Evolutionary conservation across 2,797 vertebrate genomes (phyloP), one percentile per base, ranked within the genome.

Genomic region (Bovichtus diacanthus): DNA sequence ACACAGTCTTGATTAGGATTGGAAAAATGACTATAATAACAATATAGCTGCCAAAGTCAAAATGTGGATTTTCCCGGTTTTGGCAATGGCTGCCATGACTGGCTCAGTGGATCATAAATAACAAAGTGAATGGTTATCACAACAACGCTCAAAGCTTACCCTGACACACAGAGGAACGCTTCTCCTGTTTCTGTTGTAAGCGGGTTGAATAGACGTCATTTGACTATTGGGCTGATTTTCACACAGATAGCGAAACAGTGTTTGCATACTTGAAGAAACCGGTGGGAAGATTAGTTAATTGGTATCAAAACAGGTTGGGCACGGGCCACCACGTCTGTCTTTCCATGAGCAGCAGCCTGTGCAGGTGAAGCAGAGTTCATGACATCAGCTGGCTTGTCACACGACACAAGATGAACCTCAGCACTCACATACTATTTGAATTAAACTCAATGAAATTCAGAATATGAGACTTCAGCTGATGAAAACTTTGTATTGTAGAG

Each of bases 151-250:
- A 61, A 59, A 55, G 64, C 67, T 44, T 2, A 69, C 59, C 67
- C 78, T 50, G 70, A 80, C 74, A 66, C 53, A 44, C n/a, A 21
- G 43, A 75, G 60, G 75, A 86, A 85, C 78, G 61, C 38, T 44
- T 63, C 60, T 44, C 58, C 23, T 92, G 87, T 91, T 94, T 92
- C 92, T 86, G 55, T 81, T 93, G 76, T 82, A 69, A 82, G 68
- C 4, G 4, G 21, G 53, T 82, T 87, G 80, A 92, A 90, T 83
- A 85, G 83, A 85, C 60, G 83, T 87, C 83, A 90, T 92, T 88
- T 83, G 82, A 88, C 87, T 84, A 86, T 90, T 91, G 86, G 56
- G 58, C 77, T 82, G 93, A 95, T 94, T 89, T 93, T 93, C 88
- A 77, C 90, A 92, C 90, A 67, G 93, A 95, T 95, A 94, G 67